Conservation (phyloP, 1,140 invertebrate genomes). For the Leptestheria dahalacensis region DNA sequence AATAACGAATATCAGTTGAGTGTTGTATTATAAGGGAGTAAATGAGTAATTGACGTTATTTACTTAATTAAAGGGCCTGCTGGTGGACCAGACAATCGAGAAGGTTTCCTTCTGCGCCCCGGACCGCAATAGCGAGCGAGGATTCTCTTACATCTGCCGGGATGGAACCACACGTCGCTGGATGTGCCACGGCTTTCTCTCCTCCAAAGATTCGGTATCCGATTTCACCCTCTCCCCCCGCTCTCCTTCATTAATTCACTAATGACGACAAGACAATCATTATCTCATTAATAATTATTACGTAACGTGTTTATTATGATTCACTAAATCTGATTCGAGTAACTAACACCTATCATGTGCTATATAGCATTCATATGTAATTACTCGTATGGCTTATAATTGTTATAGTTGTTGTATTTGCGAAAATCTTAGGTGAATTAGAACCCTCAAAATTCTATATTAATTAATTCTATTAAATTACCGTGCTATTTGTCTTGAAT, state of each 20-base stretch:
- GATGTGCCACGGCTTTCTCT: conserved; percentile 99
- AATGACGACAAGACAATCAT: background rate
- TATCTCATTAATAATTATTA: background rate
- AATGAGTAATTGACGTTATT: too few species aligned
- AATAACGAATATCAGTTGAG: too few species aligned
- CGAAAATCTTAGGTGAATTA: too few species aligned
- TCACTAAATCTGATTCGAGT: conserved; percentile 14
- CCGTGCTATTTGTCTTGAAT: too few species aligned
- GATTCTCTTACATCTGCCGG: conserved; percentile 86
- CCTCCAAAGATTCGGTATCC: conserved; percentile 83
- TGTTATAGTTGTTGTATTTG: too few species aligned
- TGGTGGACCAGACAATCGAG: conserved; percentile 99
- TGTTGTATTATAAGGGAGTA: too few species aligned
- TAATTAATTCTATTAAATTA: too few species aligned
- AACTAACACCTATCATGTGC: too few species aligned
- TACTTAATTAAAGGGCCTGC: conserved; percentile 48
- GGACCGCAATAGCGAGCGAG: conserved; percentile 92
- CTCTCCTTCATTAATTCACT: background rate
- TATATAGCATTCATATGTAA: too few species aligned
- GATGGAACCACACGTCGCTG: conserved; percentile 74
- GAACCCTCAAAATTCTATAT: too few species aligned
- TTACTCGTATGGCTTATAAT: too few species aligned
- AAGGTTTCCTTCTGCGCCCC: conserved; percentile 99
- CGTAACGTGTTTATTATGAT: background rate
- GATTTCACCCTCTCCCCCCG: background rate